Conservation (phyloP, 2,113 vertebrate species). For the Turnix velox region DNA sequence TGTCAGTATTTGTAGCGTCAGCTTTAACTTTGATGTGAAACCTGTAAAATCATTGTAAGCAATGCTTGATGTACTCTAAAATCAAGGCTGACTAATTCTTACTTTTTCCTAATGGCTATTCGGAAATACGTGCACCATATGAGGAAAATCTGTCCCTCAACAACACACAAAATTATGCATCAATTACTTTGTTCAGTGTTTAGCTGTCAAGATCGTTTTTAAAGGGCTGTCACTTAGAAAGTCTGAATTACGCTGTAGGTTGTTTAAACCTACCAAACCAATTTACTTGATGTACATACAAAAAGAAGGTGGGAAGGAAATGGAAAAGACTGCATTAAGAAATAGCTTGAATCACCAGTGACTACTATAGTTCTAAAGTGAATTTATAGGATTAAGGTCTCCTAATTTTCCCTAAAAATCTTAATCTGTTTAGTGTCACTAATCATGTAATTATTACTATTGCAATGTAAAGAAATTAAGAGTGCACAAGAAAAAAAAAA, state of each 20-base stretch:
- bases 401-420: not conserved
- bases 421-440: not conserved
- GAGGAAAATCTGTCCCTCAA: not conserved
- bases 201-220: not conserved
- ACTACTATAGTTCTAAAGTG: not conserved
- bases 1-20: conserved; percentile 17
- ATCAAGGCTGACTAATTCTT: not conserved
- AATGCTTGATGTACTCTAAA: not conserved
- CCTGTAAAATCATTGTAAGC: not conserved
- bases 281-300: not conserved
- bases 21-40: not conserved
- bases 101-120: not conserved
- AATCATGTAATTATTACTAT: not conserved
- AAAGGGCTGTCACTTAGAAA: not conserved
- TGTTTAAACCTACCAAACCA: not conserved
- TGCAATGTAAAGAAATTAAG: not conserved
- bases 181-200: not conserved
- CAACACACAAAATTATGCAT: not conserved
- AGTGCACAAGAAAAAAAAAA: not conserved
- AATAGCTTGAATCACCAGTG: not conserved
- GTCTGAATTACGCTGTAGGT: not conserved
- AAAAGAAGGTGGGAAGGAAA: not conserved
- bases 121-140: not conserved
- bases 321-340: not conserved
- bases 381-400: not conserved